phyloP scores from a whole-genome alignment of 2,888 invertebrate species.

The Adela reaumurella region DNA sequence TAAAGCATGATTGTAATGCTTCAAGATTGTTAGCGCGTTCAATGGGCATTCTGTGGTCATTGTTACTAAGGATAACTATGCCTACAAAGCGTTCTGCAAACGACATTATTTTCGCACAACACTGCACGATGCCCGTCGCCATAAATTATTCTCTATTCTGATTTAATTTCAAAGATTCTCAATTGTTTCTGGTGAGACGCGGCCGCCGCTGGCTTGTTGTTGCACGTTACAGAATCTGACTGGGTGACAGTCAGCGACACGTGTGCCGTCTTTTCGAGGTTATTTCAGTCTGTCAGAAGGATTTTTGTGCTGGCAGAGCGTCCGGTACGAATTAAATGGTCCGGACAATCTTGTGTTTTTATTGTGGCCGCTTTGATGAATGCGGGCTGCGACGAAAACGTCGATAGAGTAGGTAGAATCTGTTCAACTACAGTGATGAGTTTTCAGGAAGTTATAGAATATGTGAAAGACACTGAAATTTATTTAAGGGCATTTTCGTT shows the following conservation, averaged over 20 bases:
- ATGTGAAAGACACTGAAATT: no score
- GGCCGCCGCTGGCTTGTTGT: background rate
- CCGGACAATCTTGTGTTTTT: conserved; percentile 45
- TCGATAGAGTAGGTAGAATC: no score
- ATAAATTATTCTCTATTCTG: background rate
- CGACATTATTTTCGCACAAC: no score
- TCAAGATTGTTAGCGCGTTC: no score
- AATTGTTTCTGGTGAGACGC: background rate
- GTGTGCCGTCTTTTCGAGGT: conserved; percentile 29
- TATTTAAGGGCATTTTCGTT: no score
- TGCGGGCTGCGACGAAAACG: background rate
- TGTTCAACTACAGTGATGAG: no score
- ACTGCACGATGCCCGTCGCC: background rate
- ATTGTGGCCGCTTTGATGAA: conserved; percentile 17
- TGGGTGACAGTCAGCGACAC: conserved; percentile 38
- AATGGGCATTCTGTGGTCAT: no score
- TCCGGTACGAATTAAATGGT: conserved; percentile 53
- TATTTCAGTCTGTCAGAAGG: conserved; percentile 38
- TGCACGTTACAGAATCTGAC: background rate
- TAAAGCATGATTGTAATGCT: no score
- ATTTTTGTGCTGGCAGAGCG: conserved; percentile 48
- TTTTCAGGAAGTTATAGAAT: no score
- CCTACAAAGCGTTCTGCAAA: no score
- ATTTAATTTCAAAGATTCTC: background rate
- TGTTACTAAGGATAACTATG: no score